phyloP scores from a whole-genome alignment of 1,140 invertebrate species.

The Trichomalopsis sarcophagae region DNA sequence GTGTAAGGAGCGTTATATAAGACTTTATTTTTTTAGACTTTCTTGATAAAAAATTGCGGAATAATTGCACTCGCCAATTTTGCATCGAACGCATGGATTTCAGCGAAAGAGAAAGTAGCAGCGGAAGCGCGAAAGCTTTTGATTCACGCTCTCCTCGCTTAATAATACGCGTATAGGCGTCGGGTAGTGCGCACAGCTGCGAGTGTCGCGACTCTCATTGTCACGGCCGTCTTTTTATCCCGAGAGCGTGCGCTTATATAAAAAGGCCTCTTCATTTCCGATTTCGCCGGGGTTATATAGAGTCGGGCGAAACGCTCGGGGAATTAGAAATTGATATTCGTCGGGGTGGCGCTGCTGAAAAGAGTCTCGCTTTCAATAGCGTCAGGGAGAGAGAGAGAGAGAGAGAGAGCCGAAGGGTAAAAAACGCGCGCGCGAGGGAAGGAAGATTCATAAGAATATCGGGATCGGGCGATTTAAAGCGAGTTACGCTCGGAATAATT shows the following conservation, averaged over 20 bases:
- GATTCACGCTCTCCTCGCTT: background rate
- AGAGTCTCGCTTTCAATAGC: slow-evolving; percentile 19
- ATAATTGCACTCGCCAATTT: background rate
- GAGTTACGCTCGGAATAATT: background rate
- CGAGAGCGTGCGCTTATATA: background rate
- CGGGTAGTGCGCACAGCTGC: background rate
- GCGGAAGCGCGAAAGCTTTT: background rate
- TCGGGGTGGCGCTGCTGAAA: background rate
- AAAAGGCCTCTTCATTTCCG: slow-evolving; percentile 42
- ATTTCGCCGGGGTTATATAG: slow-evolving; percentile 13
- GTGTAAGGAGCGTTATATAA: background rate
- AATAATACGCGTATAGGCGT: background rate
- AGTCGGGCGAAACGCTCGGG: background rate
- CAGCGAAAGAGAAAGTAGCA: background rate
- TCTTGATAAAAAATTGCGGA: background rate
- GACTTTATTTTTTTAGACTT: background rate
- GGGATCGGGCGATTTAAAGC: background rate
- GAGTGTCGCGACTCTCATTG: background rate
- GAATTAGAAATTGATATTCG: slow-evolving; percentile 47
- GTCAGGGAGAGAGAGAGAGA: background rate
- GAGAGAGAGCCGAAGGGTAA: background rate
- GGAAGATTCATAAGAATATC: slow-evolving; percentile 26
- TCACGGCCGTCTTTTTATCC: slow-evolving; percentile 4
- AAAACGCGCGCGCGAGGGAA: slow-evolving; percentile 1
- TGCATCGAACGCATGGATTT: background rate